phyloP scores from a whole-genome alignment of 2,113 vertebrate species.

The Pachypanchax playfairii region DNA sequence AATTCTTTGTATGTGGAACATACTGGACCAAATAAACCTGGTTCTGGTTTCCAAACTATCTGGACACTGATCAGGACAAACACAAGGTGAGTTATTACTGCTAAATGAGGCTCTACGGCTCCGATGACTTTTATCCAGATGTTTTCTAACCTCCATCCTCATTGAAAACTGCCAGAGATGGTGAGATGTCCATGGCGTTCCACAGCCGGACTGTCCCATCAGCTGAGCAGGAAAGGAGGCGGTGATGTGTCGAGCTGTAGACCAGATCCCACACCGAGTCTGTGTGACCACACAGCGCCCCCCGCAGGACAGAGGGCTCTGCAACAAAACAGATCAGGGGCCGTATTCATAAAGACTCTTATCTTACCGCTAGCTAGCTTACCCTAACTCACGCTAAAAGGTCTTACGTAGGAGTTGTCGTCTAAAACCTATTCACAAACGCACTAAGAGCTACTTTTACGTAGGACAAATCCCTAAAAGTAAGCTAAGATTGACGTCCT shows the following conservation, averaged over 20 bases:
- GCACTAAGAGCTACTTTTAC: no score
- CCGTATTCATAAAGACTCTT: no score
- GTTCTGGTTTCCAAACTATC: no score
- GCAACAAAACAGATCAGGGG: not conserved
- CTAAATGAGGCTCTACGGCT: not conserved
- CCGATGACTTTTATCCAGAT: not conserved
- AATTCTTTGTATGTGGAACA: no score
- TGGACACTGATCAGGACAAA: no score
- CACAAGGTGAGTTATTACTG: not conserved
- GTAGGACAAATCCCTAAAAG: no score
- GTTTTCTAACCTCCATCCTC: slow-evolving; percentile 84
- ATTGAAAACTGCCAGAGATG: slow-evolving; percentile 87
- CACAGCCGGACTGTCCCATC: slow-evolving; percentile 93
- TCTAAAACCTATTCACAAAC: no score
- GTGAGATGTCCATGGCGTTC: slow-evolving; percentile 83
- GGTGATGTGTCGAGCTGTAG: slow-evolving; percentile 88
- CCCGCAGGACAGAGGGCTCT: slow-evolving; percentile 92
- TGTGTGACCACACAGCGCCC: slow-evolving; percentile 87
- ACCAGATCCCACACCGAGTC: slow-evolving; percentile 92
- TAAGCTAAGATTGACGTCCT: no score
- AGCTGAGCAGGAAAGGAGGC: slow-evolving; percentile 91
- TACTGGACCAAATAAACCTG: no score
- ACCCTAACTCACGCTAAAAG: no score
- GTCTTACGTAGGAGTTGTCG: no score
- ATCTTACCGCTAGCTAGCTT: no score